Evolutionary conservation across 2,797 vertebrate genomes (phyloP).

Genomic region (Acrocephalus scirpaceus): DNA sequence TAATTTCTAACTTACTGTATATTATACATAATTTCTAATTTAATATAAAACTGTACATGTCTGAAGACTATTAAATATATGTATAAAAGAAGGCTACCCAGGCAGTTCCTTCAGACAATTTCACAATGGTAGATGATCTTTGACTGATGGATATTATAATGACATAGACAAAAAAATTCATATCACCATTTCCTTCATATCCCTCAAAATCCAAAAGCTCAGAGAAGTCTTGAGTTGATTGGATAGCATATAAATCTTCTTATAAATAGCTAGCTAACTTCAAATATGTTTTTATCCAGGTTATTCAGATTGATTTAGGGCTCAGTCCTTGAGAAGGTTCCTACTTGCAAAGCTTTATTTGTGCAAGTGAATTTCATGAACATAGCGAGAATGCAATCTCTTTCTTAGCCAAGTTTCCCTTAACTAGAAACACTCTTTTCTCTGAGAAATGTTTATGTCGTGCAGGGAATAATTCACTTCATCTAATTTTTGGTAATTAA

Average conservation of each 20-base stretch:
- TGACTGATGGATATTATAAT: neutral
- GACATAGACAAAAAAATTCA: neutral
- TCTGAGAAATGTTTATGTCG: neutral
- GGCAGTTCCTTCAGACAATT: neutral
- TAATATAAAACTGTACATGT: neutral
- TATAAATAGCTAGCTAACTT: neutral
- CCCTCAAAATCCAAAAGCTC: neutral
- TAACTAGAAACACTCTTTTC: neutral
- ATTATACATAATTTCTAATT: neutral
- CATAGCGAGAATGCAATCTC: neutral
- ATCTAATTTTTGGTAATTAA: neutral
- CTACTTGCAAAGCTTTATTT: neutral
- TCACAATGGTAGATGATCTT: neutral
- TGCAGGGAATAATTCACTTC: neutral
- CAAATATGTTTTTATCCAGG: neutral
- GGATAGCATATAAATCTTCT: neutral
- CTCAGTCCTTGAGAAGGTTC: neutral
- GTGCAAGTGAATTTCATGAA: neutral
- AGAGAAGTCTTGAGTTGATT: neutral
- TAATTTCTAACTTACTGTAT: neutral
- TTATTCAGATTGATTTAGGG: neutral
- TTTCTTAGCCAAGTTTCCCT: neutral
- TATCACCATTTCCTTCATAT: neutral
- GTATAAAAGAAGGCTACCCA: neutral
- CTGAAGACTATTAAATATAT: neutral